A percentile compares a stretch with the other conserved stretches of the same genome.
Evolutionary conservation across 1,140 invertebrate species (phyloP).

Genomic region (Pseudachorutes palmiensis): DNA sequence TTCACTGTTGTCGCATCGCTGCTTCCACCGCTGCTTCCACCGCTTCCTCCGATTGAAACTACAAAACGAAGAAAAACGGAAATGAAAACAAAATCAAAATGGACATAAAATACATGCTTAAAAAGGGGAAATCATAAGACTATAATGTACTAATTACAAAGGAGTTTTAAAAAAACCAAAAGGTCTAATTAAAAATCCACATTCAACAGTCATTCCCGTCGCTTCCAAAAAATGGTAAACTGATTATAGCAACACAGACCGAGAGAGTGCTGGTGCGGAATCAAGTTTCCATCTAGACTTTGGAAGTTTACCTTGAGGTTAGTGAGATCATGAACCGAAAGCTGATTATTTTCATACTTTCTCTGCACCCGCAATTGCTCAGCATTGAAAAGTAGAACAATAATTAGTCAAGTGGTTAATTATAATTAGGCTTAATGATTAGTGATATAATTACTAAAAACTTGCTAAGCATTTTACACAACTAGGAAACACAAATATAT

Average conservation of each 20-base stretch:
- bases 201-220: no score
- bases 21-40: not conserved
- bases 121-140: not conserved
- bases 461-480: not conserved
- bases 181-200: not conserved
- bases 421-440: not conserved
- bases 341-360: slow-evolving; percentile 14
- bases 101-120: not conserved
- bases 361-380: slow-evolving; percentile 4
- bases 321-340: slow-evolving; percentile 10
- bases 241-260: no score
- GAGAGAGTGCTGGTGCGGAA: not conserved
- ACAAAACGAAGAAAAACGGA: not conserved
- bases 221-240: not conserved
- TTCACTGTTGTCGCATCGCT: not conserved
- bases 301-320: slow-evolving; percentile 13
- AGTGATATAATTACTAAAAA: not conserved
- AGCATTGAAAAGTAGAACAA: slow-evolving; percentile 14
- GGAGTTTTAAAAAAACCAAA: not conserved
- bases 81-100: not conserved
- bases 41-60: slow-evolving; percentile 4
- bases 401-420: slow-evolving; percentile 8
- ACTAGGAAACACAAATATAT: no score
- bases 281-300: not conserved
- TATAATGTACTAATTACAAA: not conserved